Percentiles rank a stretch among this genome's conserved stretches.
phyloP scores from a whole-genome alignment of 2,113 vertebrate genomes.

The Bos indicus region DNA sequence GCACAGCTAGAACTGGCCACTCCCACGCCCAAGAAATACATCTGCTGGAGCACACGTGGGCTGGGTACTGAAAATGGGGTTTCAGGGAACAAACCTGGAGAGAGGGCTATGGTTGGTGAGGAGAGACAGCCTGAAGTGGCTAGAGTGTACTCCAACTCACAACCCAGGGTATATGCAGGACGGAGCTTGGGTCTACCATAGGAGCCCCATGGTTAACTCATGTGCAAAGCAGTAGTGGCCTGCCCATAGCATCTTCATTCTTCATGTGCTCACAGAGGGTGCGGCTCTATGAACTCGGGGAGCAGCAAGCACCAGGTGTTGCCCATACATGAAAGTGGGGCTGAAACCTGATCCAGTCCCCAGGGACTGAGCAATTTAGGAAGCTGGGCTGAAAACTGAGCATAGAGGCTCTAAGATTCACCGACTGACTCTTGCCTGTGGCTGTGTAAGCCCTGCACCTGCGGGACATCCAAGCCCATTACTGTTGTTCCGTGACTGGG shows the following conservation, averaged over 20 bases:
- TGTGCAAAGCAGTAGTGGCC: not conserved
- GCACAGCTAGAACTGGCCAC: not conserved
- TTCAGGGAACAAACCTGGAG: not conserved
- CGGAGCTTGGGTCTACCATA: not conserved
- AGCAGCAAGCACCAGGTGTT: not conserved
- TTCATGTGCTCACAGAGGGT: not conserved
- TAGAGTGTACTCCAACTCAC: rapidly evolving
- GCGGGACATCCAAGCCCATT: not conserved
- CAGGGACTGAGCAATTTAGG: not conserved
- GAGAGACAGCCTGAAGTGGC: not conserved
- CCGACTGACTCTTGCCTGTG: not conserved
- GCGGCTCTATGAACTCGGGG: rapidly evolving
- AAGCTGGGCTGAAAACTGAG: not conserved
- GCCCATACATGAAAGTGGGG: not conserved
- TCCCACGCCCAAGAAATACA: not conserved
- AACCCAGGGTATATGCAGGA: not conserved
- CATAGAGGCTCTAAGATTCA: not conserved
- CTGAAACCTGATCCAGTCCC: not conserved
- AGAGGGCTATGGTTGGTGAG: not conserved
- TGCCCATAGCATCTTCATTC: not conserved
- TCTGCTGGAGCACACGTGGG: not conserved
- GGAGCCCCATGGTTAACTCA: not conserved
- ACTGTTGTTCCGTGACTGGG: not conserved
- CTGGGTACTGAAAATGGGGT: not conserved
- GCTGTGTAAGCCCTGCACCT: not conserved